Evolutionary conservation across 2,113 vertebrate genomes (phyloP).

Genomic region (Parus major): DNA sequence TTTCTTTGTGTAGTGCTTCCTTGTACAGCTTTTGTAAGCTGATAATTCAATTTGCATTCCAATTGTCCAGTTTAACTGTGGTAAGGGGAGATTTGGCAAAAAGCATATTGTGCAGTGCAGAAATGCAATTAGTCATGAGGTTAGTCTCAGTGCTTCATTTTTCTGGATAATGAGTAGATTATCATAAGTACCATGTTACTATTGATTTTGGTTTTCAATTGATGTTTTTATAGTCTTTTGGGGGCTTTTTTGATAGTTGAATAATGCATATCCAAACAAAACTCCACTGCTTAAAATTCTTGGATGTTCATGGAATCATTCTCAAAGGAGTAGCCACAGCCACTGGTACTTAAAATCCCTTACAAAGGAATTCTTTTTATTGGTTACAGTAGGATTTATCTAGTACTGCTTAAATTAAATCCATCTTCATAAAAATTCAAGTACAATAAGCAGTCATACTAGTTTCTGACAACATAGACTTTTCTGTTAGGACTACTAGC

Average conservation of each 20-base stretch:
- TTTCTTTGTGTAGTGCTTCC: neutral
- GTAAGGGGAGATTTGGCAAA: neutral
- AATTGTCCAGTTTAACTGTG: neutral
- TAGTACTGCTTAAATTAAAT: neutral
- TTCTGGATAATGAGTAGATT: slow-evolving; percentile 9
- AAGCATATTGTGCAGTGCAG: neutral
- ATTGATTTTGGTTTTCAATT: neutral
- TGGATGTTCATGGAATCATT: neutral
- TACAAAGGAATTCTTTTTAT: neutral
- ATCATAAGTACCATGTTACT: neutral
- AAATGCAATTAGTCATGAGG: neutral
- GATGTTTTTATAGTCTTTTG: neutral
- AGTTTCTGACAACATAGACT: neutral
- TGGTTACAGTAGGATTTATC: neutral
- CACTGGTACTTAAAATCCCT: neutral
- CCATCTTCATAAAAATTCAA: neutral
- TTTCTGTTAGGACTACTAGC: neutral
- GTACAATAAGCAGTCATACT: neutral
- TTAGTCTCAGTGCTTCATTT: neutral
- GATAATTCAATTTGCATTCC: neutral
- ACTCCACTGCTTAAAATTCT: neutral
- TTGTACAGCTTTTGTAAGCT: neutral
- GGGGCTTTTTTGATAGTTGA: neutral
- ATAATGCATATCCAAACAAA: neutral
- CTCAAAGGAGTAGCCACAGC: neutral